Conservation (phyloP, 2,113 vertebrate genomes). For the Leucosticte australis region DNA sequence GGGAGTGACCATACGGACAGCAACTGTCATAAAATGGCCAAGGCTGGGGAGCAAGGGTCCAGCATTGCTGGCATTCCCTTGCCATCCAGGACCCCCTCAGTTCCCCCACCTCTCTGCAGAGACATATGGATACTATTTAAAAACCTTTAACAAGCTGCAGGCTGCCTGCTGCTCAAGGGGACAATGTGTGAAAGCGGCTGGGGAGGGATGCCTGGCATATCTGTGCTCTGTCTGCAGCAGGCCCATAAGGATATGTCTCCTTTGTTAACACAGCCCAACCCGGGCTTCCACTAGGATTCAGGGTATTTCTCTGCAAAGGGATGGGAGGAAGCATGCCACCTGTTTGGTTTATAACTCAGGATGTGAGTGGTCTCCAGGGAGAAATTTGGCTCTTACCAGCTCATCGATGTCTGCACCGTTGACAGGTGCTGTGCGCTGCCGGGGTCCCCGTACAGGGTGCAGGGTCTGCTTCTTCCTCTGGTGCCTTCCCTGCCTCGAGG, state of each 20-base stretch:
- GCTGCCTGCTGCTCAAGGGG: slow-evolving; percentile 57
- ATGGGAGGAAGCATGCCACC: background rate
- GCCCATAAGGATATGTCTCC: slow-evolving; percentile 12
- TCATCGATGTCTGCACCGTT: slow-evolving; percentile 90
- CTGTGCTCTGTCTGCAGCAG: background rate
- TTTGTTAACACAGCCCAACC: slow-evolving; percentile 6
- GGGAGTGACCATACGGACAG: slow-evolving; percentile 12
- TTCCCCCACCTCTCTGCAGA: slow-evolving; percentile 21
- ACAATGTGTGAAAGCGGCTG: slow-evolving; percentile 39
- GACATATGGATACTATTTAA: slow-evolving; percentile 78
- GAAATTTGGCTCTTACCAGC: slow-evolving; percentile 79
- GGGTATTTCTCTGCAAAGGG: slow-evolving; percentile 1
- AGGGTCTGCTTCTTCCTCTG: slow-evolving; percentile 79
- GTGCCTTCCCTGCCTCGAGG: slow-evolving; percentile 72
- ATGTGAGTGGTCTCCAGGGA: background rate
- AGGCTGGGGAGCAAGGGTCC: slow-evolving; percentile 26
- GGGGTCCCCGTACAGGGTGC: slow-evolving; percentile 68
- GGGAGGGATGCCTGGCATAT: slow-evolving; percentile 67
- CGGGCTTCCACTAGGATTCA: background rate
- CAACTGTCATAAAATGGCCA: slow-evolving; percentile 67
- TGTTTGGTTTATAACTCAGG: background rate
- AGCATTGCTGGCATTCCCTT: slow-evolving; percentile 74
- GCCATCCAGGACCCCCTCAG: slow-evolving; percentile 26
- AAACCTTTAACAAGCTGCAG: slow-evolving; percentile 64
- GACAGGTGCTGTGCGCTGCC: slow-evolving; percentile 69